Base-by-base conservation (phyloP, 2,113 vertebrate species). In the Cephalopterus ornatus region DNA sequence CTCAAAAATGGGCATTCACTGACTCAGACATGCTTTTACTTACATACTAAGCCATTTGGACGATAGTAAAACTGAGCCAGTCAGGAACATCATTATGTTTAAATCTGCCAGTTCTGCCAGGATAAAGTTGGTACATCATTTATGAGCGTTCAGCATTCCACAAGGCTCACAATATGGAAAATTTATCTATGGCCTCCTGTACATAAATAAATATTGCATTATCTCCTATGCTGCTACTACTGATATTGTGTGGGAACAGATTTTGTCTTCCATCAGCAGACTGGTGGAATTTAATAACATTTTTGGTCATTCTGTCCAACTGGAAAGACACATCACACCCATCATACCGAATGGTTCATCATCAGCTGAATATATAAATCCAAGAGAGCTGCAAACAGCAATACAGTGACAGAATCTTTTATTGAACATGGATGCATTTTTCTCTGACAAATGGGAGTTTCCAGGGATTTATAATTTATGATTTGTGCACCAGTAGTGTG, bases 121-220 rank as follows among this genome's bases (percentile, higher is more conserved):
- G 80, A 93, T 96, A 94, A 96, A 84, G 94, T 91, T 96, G 93
- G 94, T 96, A 70, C 92, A 88, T 89, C 96, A 94, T 97, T 97
- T 93, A 90, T 95, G 93, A 95, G 85, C 2, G 4, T 79, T 94
- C 86, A 92, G 93, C 82, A 71, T 93, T 95, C 84, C 91, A 95
- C 91, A 88, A 89, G 92, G 83, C 92, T 96, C 73, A 88, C 96
- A 97, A 95, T 96, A 96, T 93, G 96, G 95, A 91, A 94, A 96
- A 95, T 96, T 89, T 94, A 96, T 96, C 93, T 95, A 68, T 0
- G 0, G 85, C 37, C 68, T 96, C 91, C 91, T 74, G 85, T 95
- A 94, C 95, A 88, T 96, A 96, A 97, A 97, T 95, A 96, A 97
- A 97, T 94, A 96, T 58, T 92, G 83, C 83, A 95, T 96, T 96